phyloP scores from a whole-genome alignment of 2,888 invertebrate genomes.

The Oegoconia quadripuncta region DNA sequence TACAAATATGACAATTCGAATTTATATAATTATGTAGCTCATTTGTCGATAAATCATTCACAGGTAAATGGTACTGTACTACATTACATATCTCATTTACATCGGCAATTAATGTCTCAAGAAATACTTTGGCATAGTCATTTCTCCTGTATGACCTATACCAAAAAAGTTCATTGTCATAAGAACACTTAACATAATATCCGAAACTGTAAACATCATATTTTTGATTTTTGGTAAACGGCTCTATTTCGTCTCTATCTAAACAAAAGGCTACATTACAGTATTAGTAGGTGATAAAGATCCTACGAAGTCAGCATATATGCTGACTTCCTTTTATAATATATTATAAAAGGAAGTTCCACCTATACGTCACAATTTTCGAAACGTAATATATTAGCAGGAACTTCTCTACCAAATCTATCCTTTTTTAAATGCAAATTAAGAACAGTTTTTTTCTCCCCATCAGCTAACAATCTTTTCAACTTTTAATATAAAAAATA shows the following conservation, averaged over 20 bases:
- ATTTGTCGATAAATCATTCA: too few relatives aligned
- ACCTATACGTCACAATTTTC: conserved; percentile 16
- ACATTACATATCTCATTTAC: conserved; percentile 10
- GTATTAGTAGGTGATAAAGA: conserved; percentile 23
- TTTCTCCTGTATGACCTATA: conserved; percentile 25
- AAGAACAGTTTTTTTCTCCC: conserved; percentile 16
- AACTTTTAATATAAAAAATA: conserved; percentile 10
- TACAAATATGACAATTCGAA: conserved; percentile 21
- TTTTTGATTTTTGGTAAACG: conserved; percentile 24
- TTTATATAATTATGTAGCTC: too few relatives aligned
- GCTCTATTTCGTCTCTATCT: conserved; percentile 19
- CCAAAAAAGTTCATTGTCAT: conserved; percentile 24
- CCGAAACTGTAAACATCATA: conserved; percentile 31
- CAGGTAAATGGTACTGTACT: too few relatives aligned
- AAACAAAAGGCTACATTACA: too few relatives aligned
- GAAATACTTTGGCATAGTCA: conserved; percentile 27
- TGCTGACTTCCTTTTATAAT: too few relatives aligned
- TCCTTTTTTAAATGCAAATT: conserved; percentile 13
- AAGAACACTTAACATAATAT: conserved; percentile 31
- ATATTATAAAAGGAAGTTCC: conserved; percentile 22
- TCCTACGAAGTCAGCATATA: conserved; percentile 27
- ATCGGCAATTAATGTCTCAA: conserved; percentile 21
- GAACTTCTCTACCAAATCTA: conserved; percentile 14
- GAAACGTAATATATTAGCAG: conserved; percentile 18
- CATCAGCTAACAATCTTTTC: conserved; percentile 18